These are phyloP conservation scores for Cotesia typhae DNA, from an alignment of 1,140 invertebrate genomes.

Conservation along the genomic window DNA sequence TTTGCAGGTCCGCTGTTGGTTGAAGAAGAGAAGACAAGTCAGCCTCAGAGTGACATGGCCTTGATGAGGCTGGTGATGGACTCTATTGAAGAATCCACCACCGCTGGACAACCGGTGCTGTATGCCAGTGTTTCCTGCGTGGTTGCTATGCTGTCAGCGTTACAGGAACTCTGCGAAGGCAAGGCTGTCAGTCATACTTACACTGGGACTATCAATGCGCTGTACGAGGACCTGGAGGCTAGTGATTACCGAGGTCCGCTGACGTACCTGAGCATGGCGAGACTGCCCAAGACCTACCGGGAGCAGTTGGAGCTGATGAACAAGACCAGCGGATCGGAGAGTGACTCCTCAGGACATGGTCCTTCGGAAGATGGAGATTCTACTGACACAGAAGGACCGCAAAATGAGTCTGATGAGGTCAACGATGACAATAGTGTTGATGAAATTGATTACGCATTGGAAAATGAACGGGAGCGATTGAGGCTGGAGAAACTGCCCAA, in stretches of 20 bases:
- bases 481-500: slow-evolving; percentile 74
- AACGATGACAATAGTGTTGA: slow-evolving; percentile 65
- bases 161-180: slow-evolving; percentile 82
- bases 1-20: slow-evolving; percentile 75
- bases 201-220: slow-evolving; percentile 72
- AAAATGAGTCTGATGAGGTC: slow-evolving; percentile 68
- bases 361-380: slow-evolving; percentile 60
- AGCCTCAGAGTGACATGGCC: slow-evolving; percentile 86
- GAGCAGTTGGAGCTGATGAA: slow-evolving; percentile 67
- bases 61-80: slow-evolving; percentile 92
- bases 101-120: slow-evolving; percentile 73
- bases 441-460: slow-evolving; percentile 60
- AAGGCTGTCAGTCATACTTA: slow-evolving; percentile 71
- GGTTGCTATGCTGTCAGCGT: slow-evolving; percentile 80
- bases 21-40: slow-evolving; percentile 77
- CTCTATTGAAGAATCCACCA: slow-evolving; percentile 82
- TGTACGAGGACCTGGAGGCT: slow-evolving; percentile 79
- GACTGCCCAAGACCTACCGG: slow-evolving; percentile 80
- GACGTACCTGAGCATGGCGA: slow-evolving; percentile 84
- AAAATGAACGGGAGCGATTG: slow-evolving; percentile 65
- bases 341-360: slow-evolving; percentile 71
- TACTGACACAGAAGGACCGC: slow-evolving; percentile 76
- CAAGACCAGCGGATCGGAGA: slow-evolving; percentile 67
- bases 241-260: slow-evolving; percentile 85
- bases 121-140: slow-evolving; percentile 85